Conservation (phyloP, 2,113 vertebrate genomes). For the Rhinolophus sinicus region DNA sequence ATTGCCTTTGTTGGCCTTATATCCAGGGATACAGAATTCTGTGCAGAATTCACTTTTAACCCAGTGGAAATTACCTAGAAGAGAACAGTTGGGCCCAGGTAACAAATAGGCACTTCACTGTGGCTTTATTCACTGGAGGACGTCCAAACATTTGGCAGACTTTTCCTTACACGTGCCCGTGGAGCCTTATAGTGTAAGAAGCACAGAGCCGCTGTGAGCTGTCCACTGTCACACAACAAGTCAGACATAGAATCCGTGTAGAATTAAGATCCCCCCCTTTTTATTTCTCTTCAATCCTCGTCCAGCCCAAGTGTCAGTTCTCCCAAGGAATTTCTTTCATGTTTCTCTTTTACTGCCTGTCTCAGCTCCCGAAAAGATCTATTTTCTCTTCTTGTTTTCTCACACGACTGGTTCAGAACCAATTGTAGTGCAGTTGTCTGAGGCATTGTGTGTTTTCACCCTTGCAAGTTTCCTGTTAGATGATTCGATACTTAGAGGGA, state of each 20-base stretch:
- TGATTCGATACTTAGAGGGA: neutral
- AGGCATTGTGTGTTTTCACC: neutral
- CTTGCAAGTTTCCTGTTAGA: neutral
- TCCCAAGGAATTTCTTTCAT: neutral
- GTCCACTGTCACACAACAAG: neutral
- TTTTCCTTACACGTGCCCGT: neutral
- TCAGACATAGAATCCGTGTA: neutral
- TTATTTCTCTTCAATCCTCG: neutral
- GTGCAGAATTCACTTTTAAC: neutral
- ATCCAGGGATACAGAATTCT: neutral
- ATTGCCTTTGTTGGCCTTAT: neutral
- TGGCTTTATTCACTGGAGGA: neutral
- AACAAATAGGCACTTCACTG: neutral
- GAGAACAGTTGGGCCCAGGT: neutral
- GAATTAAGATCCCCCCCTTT: neutral
- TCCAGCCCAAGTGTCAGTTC: neutral
- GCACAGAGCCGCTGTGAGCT: neutral
- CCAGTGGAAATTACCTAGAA: neutral
- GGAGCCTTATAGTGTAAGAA: neutral
- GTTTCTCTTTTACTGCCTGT: neutral
- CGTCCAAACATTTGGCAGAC: neutral
- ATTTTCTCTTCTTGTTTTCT: conserved; percentile 31
- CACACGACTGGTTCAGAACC: neutral
- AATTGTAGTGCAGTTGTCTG: neutral
- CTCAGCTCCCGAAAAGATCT: conserved; percentile 39